Evolutionary conservation across 1,140 invertebrate species (phyloP).

Genomic region (Chrysomallon squamiferum): DNA sequence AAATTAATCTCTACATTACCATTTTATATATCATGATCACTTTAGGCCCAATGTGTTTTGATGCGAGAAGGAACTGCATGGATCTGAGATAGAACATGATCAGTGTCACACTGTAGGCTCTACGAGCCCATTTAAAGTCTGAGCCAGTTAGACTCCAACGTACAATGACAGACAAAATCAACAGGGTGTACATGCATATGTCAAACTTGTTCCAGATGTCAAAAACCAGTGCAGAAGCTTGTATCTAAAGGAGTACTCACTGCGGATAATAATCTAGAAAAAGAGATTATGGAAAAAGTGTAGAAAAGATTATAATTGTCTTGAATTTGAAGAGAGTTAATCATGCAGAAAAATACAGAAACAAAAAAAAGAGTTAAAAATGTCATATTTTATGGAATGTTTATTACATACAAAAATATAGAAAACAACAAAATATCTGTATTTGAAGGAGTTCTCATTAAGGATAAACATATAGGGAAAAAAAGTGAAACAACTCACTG

Average conservation of each 20-base stretch:
- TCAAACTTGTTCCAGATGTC: constrained; percentile 59
- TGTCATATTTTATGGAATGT: too few relatives aligned
- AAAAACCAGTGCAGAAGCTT: constrained; percentile 50
- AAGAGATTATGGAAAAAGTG: neutral
- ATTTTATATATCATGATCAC: constrained; percentile 62
- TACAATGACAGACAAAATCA: constrained; percentile 49
- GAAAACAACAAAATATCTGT: too few relatives aligned
- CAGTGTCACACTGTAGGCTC: constrained; percentile 50
- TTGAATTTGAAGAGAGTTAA: neutral
- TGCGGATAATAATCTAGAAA: constrained; percentile 37
- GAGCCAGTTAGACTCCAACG: constrained; percentile 30
- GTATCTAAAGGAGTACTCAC: constrained; percentile 40
- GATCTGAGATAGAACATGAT: constrained; percentile 51
- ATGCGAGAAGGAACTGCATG: constrained; percentile 57
- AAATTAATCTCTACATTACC: too few relatives aligned
- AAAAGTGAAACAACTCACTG: neutral
- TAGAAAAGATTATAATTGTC: neutral
- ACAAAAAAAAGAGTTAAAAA: too few relatives aligned
- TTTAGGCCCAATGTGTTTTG: constrained; percentile 60
- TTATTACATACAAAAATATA: too few relatives aligned
- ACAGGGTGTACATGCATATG: constrained; percentile 47
- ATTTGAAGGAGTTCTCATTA: too few relatives aligned
- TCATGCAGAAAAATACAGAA: too few relatives aligned
- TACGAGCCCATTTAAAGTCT: constrained; percentile 39
- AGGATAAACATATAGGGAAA: neutral